These are phyloP conservation scores for Gymnocheta viridis DNA, from an alignment of 2,888 invertebrate species.

Conservation along the genomic window DNA sequence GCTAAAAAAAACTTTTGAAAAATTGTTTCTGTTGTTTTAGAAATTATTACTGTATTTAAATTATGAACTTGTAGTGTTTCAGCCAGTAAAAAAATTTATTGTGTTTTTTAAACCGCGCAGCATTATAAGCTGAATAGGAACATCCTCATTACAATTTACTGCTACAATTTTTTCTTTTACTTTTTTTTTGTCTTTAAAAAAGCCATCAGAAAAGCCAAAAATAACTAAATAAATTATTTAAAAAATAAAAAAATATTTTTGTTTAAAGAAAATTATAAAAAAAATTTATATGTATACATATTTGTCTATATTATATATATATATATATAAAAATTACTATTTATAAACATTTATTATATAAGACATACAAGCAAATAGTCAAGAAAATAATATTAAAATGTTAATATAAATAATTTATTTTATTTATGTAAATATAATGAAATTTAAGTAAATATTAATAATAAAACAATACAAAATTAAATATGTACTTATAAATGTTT, in stretches of 20 bases:
- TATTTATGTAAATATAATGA: conserved; percentile 37
- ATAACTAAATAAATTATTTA: not conserved
- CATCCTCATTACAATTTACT: too few species aligned
- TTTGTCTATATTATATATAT: conserved; percentile 44
- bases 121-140: too few species aligned
- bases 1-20: not conserved
- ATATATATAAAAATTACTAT: conserved; percentile 12
- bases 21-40: not conserved
- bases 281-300: conserved; percentile 13
- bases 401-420: conserved; percentile 28
- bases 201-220: too few species aligned
- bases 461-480: not conserved
- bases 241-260: too few species aligned
- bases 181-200: too few species aligned
- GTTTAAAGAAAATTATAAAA: too few species aligned
- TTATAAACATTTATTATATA: conserved; percentile 33
- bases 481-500: conserved; percentile 57
- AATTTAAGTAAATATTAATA: conserved; percentile 27
- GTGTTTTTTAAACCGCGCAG: too few species aligned
- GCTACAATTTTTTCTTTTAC: too few species aligned
- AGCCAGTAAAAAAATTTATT: too few species aligned
- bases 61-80: not conserved
- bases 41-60: too few species aligned
- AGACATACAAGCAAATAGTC: not conserved
- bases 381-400: conserved; percentile 27